Evolutionary conservation across 2,113 vertebrate species (phyloP).

Genomic region (Heterochromis multidens): DNA sequence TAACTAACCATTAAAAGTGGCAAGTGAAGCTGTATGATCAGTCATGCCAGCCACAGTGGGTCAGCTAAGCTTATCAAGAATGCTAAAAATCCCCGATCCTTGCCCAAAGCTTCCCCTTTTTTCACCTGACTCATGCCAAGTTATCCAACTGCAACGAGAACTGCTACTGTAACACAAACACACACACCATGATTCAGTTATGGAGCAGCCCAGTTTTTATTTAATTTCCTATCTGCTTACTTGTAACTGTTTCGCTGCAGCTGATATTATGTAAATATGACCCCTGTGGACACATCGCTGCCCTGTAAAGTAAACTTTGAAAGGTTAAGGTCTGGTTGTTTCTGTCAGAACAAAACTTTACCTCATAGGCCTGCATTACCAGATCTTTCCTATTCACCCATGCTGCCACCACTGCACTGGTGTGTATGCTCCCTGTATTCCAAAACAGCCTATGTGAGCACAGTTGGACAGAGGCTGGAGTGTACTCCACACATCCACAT

Average conservation of each 20-base stretch:
- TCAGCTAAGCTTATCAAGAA: constrained; percentile 64
- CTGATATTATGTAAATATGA: not conserved
- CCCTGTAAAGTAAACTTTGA: not conserved
- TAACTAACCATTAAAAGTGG: constrained; percentile 32
- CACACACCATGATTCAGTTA: not conserved
- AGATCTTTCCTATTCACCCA: not conserved
- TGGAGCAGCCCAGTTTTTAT: not conserved
- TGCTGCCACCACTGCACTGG: not conserved
- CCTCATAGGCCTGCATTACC: not conserved
- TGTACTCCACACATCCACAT: not conserved
- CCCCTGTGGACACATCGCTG: not conserved
- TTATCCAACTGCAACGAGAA: not conserved
- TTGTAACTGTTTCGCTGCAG: not conserved
- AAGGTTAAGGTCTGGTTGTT: not conserved
- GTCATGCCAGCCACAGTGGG: constrained; percentile 40
- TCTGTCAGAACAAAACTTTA: not conserved
- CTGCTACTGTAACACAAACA: not conserved
- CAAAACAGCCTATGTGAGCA: not conserved
- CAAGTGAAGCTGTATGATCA: constrained; percentile 50
- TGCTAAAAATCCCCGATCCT: constrained; percentile 55
- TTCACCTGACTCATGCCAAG: constrained; percentile 33
- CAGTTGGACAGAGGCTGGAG: not conserved
- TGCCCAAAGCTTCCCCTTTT: constrained; percentile 22
- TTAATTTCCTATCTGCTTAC: not conserved
- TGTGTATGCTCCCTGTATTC: not conserved